Base-by-base conservation (phyloP, 2,797 vertebrate genomes). In the Onychomys arenicola region DNA sequence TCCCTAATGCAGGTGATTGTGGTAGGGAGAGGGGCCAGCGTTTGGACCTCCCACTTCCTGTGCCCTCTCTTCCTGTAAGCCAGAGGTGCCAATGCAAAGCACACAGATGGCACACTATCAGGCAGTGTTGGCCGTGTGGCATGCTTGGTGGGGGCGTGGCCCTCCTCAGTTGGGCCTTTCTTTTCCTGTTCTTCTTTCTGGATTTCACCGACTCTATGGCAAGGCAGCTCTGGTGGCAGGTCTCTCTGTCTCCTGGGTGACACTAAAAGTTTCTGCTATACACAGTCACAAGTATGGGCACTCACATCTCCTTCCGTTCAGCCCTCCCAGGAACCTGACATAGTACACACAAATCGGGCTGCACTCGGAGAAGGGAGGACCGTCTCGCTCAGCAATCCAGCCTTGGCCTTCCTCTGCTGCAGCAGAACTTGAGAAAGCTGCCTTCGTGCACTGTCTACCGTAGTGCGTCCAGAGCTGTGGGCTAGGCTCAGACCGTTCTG, bases 91-190 rank as follows among this genome's bases (percentile, higher is more conserved):
- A 27, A 37, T 77, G 25, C 14, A 0, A 21, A 49, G 75, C 34
- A 2, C 3, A 9, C 5, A 0, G 32, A 2, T 14, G 67, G 25
- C 37, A 8, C 21, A 0, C 4, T 0, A 0, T 0, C 23, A 0
- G 19, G 9, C 10, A 9, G 27, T 52, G 12, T 0, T 1, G 29
- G 59, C 59, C 6, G 17, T 0, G 0, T 5, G 46, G 76, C 14
- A 7, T 8, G 21, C 29, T 17, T 16, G 43, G 29, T 43, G 82
- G 12, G 19, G 37, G 37, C 12, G 2, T 0, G 5, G 49, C 59
- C 14, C 23, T 57, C n/a, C n/a, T 37, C 1, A 2, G 0, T 0
- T 10, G 29, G 77, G 3, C 6, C 34, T 9, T 81, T 61, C 55
- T 13, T 23, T 19, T 29, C 59, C 73, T 17, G n/a, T 37, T 52